phyloP scores from a whole-genome alignment of 2,888 invertebrate genomes.

The Syrphus vitripennis region DNA sequence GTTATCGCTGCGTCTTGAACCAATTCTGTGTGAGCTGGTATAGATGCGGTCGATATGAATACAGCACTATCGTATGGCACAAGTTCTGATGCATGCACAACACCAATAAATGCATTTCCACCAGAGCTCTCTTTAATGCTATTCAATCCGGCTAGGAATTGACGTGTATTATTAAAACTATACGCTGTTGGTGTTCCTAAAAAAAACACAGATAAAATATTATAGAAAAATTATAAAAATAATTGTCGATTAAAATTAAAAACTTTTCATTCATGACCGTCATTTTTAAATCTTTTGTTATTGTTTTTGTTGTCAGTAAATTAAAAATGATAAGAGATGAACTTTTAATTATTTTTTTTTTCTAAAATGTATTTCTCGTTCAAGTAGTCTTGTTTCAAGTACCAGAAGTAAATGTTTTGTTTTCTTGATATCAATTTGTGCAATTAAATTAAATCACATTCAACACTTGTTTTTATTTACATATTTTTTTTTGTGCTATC shows the following conservation, averaged over 20 bases:
- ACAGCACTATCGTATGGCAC: slow-evolving; percentile 85
- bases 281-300: neutral
- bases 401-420: slow-evolving; percentile 6
- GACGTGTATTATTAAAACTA: slow-evolving; percentile 80
- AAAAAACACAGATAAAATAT: slow-evolving; percentile 6
- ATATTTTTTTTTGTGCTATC: neutral
- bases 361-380: neutral
- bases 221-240: neutral
- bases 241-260: neutral
- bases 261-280: neutral
- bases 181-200: slow-evolving; percentile 79
- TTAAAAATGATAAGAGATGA: slow-evolving; percentile 50
- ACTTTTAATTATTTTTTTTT: slow-evolving; percentile 22
- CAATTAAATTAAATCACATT: neutral
- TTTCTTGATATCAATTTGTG: slow-evolving; percentile 24
- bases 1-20: slow-evolving; percentile 81
- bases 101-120: slow-evolving; percentile 84
- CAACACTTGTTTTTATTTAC: neutral
- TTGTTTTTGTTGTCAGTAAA: slow-evolving; percentile 3
- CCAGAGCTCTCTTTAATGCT: slow-evolving; percentile 79
- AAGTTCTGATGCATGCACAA: slow-evolving; percentile 84
- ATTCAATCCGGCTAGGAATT: slow-evolving; percentile 79
- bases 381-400: neutral
- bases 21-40: slow-evolving; percentile 82
- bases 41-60: slow-evolving; percentile 84